Conservation (phyloP, 2,113 vertebrate species). For the Syngnathus scovelli region DNA sequence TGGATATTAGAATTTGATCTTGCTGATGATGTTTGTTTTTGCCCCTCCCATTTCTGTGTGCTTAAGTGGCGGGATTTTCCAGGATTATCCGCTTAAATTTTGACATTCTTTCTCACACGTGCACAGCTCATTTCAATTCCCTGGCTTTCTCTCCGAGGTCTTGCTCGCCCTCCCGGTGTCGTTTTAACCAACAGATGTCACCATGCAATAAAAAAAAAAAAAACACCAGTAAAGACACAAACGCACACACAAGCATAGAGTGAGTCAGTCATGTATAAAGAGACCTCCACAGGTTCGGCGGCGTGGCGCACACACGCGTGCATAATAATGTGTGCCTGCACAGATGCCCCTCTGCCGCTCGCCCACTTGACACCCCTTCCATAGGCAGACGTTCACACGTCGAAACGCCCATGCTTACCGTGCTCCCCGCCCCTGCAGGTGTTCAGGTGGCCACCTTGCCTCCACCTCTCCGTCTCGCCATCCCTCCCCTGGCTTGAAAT, state of each 20-base stretch:
- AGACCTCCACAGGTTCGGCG: conserved; percentile 15
- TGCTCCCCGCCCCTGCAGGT: conserved; percentile 61
- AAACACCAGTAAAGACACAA: conserved; percentile 20
- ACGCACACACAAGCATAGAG: conserved; percentile 20
- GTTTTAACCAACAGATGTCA: conserved; percentile 32
- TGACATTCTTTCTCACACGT: conserved; percentile 21
- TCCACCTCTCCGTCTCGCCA: conserved; percentile 40
- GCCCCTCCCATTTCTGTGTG: conserved; percentile 4
- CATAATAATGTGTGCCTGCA: conserved; percentile 14
- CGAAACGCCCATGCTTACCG: conserved; percentile 56
- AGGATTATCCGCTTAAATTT: conserved; percentile 20
- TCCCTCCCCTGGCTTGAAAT: conserved; percentile 50
- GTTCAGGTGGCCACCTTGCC: conserved; percentile 53
- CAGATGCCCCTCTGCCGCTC: conserved; percentile 21
- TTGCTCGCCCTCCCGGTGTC: conserved; percentile 9
- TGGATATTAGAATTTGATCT: conserved; percentile 16
- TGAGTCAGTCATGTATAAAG: conserved; percentile 14
- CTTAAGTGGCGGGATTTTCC: conserved; percentile 7
- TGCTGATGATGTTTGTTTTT: conserved; percentile 12
- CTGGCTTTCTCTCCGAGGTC: conserved; percentile 21
- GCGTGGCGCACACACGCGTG: background rate
- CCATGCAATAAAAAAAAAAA: conserved; percentile 5
- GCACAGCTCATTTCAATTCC: conserved; percentile 17
- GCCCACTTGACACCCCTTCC: conserved; percentile 21
- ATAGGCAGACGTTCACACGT: conserved; percentile 47